phyloP scores from a whole-genome alignment of 2,113 vertebrate species.

The Formicarius rufipectus region DNA sequence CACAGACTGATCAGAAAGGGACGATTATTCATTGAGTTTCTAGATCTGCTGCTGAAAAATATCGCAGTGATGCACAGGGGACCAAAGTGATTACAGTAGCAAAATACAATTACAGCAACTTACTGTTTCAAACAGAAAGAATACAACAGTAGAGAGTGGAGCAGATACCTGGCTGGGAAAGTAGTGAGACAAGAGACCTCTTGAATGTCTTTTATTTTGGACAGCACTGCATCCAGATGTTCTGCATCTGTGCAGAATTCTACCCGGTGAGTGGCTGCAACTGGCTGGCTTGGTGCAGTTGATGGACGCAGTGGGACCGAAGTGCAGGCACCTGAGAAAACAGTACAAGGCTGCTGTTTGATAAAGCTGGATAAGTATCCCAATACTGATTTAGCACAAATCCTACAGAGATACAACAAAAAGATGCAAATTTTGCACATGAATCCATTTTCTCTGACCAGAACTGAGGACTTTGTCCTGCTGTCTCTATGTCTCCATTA shows the following conservation, averaged over 20 bases:
- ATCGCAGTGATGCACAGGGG: neutral
- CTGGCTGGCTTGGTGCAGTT: conserved; percentile 43
- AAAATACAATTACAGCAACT: neutral
- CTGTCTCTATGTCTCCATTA: neutral
- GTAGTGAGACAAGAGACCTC: conserved; percentile 67
- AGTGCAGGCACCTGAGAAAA: conserved; percentile 64
- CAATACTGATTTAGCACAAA: neutral
- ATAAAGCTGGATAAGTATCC: neutral
- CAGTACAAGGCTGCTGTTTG: neutral
- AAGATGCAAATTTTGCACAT: neutral
- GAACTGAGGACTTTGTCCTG: neutral
- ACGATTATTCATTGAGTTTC: neutral
- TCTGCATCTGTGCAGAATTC: conserved; percentile 76
- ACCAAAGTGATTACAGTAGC: neutral
- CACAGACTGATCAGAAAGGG: neutral
- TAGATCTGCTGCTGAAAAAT: neutral
- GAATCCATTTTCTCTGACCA: neutral
- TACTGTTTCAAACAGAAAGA: neutral
- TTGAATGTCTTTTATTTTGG: conserved; percentile 71
- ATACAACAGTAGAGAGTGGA: neutral
- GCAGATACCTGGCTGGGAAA: conserved; percentile 77
- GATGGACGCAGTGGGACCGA: conserved; percentile 67
- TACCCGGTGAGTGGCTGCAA: conserved; percentile 75
- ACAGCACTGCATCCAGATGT: conserved; percentile 71
- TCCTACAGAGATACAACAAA: neutral